These are phyloP conservation scores for Drosophila jambulina DNA, from an alignment of 1,140 invertebrate species.

Conservation along the genomic window DNA sequence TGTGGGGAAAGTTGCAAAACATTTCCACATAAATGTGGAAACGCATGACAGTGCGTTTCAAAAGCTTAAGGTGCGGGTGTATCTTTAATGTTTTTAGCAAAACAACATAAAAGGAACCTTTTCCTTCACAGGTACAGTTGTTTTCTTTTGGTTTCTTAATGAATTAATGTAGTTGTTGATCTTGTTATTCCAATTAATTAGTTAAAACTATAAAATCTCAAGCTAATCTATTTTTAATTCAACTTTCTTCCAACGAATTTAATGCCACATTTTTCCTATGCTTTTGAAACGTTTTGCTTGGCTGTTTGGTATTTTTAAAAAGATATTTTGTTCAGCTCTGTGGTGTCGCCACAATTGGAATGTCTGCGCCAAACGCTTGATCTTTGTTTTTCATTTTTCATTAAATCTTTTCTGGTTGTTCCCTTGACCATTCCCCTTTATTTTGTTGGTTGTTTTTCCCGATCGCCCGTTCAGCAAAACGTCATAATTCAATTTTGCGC, in stretches of 20 bases:
- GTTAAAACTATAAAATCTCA: background rate
- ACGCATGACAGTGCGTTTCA: conserved; percentile 30
- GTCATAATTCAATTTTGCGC: conserved; percentile 55
- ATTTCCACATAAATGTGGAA: conserved; percentile 30
- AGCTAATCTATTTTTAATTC: conserved; percentile 2
- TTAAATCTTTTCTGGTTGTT: conserved; percentile 10
- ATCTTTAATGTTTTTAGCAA: background rate
- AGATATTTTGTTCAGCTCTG: conserved; percentile 25
- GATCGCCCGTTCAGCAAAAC: conserved; percentile 64
- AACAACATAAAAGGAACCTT: background rate
- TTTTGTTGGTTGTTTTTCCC: conserved; percentile 50
- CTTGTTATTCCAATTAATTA: background rate
- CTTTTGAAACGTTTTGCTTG: conserved; percentile 1
- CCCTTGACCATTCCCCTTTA: conserved; percentile 12
- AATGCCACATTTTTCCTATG: background rate
- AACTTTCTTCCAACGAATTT: conserved; percentile 3
- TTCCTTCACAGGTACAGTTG: background rate
- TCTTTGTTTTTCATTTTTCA: conserved; percentile 21
- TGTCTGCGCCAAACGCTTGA: conserved; percentile 33
- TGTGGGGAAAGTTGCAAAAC: conserved; percentile 35
- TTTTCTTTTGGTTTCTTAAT: background rate
- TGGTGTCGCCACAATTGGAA: conserved; percentile 33
- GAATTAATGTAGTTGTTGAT: background rate
- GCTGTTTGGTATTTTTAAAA: conserved; percentile 17
- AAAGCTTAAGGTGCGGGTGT: conserved; percentile 1